phyloP scores from a whole-genome alignment of 2,888 invertebrate species.

The Oscheius sp. region DNA sequence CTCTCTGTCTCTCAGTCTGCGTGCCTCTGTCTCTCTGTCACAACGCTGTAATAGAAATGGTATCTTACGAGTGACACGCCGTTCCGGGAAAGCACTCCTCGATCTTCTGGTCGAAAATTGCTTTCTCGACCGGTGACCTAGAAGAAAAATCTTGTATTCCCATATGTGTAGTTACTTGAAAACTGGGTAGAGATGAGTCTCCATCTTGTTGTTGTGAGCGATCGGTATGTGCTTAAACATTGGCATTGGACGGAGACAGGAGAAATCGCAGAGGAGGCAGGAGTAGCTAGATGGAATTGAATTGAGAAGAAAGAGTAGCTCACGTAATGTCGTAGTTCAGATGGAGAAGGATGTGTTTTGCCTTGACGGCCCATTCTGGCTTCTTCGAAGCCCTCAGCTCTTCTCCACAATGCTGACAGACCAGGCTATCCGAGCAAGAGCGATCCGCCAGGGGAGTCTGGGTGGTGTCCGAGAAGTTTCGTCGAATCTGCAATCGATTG shows the following conservation, averaged over 20 bases:
- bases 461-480: too few species aligned
- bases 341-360: background rate
- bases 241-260: background rate
- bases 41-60: background rate
- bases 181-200: constrained; percentile 10
- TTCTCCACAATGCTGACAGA: constrained; percentile 16
- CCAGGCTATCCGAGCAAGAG: background rate
- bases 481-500: too few species aligned
- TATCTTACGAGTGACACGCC: constrained; percentile 5
- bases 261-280: background rate
- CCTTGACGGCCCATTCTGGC: constrained; percentile 22
- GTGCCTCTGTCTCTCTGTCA: too few species aligned
- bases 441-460: too few species aligned
- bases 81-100: constrained; percentile 10
- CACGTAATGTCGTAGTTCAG: background rate
- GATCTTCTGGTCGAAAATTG: constrained; percentile 5
- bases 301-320: background rate
- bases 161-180: background rate
- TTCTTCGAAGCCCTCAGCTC: background rate
- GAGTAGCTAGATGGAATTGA: background rate
- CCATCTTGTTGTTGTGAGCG: constrained; percentile 22
- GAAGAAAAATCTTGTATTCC: background rate
- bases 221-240: constrained; percentile 14
- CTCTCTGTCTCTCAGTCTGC: too few species aligned
- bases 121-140: background rate